Evolutionary conservation across 1,140 invertebrate species (phyloP).

Genomic region (Drosophila repletoides): DNA sequence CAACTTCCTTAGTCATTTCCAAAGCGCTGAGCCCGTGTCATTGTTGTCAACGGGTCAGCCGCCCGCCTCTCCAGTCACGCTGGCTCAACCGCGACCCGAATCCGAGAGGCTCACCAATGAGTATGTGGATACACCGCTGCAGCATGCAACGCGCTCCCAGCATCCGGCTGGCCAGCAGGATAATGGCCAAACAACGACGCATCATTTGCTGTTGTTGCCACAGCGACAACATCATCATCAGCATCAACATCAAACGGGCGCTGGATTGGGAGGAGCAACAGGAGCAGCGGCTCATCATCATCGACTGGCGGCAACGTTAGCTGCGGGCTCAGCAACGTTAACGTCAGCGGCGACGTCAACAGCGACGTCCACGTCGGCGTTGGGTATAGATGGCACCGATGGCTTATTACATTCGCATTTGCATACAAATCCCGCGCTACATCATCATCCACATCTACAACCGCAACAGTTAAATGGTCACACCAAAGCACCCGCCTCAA

Average conservation of each 20-base stretch:
- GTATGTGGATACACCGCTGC: constrained; percentile 91
- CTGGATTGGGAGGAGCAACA: constrained; percentile 29
- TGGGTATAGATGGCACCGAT: constrained; percentile 63
- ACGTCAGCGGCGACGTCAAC: constrained; percentile 38
- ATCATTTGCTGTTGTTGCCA: constrained; percentile 70
- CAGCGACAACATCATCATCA: constrained; percentile 61
- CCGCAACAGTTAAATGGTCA: constrained; percentile 36
- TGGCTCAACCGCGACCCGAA: constrained; percentile 89
- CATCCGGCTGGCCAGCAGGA: constrained; percentile 74
- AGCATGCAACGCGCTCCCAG: constrained; percentile 70
- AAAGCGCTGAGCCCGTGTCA: constrained; percentile 66
- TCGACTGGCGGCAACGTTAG: constrained; percentile 57
- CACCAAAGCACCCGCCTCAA: constrained; percentile 62
- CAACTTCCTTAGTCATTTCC: constrained; percentile 81
- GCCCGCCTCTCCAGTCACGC: constrained; percentile 83
- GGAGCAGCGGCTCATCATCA: constrained; percentile 42
- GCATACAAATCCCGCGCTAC: constrained; percentile 39
- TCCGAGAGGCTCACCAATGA: constrained; percentile 90
- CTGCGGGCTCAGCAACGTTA: constrained; percentile 25
- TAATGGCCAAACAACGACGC: constrained; percentile 78
- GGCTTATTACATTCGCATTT: constrained; percentile 81
- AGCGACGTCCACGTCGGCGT: constrained; percentile 21
- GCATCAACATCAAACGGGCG: constrained; percentile 31
- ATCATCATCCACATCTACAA: constrained; percentile 10
- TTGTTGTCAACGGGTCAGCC: constrained; percentile 56